Evolutionary conservation across 2,797 vertebrate genomes (phyloP).

Genomic region (Falco columbarius): DNA sequence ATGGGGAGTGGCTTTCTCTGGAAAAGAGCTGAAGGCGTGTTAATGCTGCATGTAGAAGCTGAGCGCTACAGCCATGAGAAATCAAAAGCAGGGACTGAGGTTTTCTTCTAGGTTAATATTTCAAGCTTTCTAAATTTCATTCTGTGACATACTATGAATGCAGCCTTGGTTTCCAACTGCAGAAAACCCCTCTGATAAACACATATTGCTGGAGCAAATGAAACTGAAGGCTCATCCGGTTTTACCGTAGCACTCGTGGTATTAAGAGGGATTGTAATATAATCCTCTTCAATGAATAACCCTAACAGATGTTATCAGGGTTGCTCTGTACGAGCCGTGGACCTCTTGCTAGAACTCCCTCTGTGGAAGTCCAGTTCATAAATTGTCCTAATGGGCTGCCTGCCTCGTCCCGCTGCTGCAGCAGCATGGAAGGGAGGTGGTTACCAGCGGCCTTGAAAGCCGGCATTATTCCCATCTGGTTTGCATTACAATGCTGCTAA

Average conservation of each 20-base stretch:
- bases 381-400: slow-evolving; percentile 67
- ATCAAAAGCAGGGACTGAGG: slow-evolving; percentile 10
- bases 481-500: slow-evolving; percentile 70
- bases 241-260: slow-evolving; percentile 46
- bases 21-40: not conserved
- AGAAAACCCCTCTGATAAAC: slow-evolving; percentile 50
- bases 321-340: slow-evolving; percentile 27
- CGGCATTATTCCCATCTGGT: slow-evolving; percentile 73
- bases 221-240: slow-evolving; percentile 51
- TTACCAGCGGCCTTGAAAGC: slow-evolving; percentile 44
- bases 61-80: not conserved
- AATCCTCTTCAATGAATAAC: slow-evolving; percentile 69
- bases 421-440: slow-evolving; percentile 59
- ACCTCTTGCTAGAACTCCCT: slow-evolving; percentile 67
- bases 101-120: slow-evolving; percentile 43
- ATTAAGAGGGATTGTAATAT: slow-evolving; percentile 67
- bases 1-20: not conserved
- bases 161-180: slow-evolving; percentile 19
- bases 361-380: slow-evolving; percentile 67
- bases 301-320: slow-evolving; percentile 67
- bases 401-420: slow-evolving; percentile 35
- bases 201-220: slow-evolving; percentile 31
- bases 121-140: slow-evolving; percentile 47
- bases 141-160: slow-evolving; percentile 25
- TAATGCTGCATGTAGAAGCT: not conserved